Evolutionary conservation across 2,797 vertebrate species (phyloP).

Genomic region (Micromesistius poutassou): DNA sequence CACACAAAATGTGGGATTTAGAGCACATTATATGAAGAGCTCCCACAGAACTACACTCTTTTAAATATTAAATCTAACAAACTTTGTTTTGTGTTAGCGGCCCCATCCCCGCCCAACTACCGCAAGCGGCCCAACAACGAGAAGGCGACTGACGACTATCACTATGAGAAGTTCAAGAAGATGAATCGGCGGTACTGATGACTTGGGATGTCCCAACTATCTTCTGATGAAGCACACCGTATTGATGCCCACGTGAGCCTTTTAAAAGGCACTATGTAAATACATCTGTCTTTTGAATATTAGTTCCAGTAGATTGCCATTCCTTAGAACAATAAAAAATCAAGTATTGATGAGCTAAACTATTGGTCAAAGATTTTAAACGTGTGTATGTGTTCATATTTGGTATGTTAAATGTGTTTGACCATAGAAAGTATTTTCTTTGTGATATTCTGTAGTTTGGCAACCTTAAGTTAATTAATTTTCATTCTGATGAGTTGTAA

Average conservation of each 20-base stretch:
- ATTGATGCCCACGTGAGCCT: background rate
- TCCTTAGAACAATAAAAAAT: background rate
- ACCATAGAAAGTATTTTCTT: background rate
- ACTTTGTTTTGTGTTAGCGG: background rate
- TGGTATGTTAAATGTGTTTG: background rate
- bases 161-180: constrained; percentile 99
- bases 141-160: constrained; percentile 97
- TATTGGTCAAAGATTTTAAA: background rate
- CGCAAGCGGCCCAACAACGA: constrained; percentile 95
- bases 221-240: background rate
- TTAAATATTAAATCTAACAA: background rate
- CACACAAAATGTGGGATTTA: background rate
- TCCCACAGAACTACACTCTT: background rate
- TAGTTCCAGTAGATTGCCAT: background rate
- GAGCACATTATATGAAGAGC: background rate
- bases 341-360: background rate
- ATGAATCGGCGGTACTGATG: constrained; percentile 92
- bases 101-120: constrained; percentile 80
- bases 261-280: constrained; percentile 25
- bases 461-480: background rate
- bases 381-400: background rate
- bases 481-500: background rate
- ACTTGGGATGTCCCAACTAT: background rate
- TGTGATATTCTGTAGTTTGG: background rate
- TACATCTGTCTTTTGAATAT: constrained; percentile 20